Conservation (phyloP, 2,113 vertebrate genomes). For the Neotragus moschatus region DNA sequence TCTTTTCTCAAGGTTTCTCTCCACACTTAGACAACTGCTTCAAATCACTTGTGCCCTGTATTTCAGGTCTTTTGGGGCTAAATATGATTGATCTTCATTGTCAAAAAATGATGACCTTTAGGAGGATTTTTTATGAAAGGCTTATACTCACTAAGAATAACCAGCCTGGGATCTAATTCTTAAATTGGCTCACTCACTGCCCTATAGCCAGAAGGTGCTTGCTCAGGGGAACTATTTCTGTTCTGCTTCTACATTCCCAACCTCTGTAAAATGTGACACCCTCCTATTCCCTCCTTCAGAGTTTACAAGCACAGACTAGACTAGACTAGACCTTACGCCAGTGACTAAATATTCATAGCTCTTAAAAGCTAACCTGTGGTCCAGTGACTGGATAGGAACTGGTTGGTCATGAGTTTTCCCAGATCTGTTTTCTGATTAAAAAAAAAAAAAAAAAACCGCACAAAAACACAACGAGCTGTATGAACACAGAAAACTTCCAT, state of each 20-base stretch:
- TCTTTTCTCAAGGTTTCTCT: background rate
- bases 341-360: background rate
- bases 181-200: background rate
- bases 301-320: background rate
- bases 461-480: background rate
- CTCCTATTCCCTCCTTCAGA: background rate
- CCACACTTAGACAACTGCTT: background rate
- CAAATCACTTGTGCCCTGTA: background rate
- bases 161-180: background rate
- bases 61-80: background rate
- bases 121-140: background rate
- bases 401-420: background rate
- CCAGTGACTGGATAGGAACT: background rate
- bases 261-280: background rate
- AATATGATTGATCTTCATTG: background rate
- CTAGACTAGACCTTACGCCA: background rate
- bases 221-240: background rate
- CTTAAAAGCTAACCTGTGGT: background rate
- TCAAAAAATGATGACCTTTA: background rate
- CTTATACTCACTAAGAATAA: background rate
- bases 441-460: background rate
- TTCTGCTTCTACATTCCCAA: background rate
- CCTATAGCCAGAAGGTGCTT: background rate
- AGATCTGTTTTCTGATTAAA: background rate
- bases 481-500: background rate